Base-by-base conservation (phyloP, 2,797 vertebrate species). In the Kryptopterus vitreolus region DNA sequence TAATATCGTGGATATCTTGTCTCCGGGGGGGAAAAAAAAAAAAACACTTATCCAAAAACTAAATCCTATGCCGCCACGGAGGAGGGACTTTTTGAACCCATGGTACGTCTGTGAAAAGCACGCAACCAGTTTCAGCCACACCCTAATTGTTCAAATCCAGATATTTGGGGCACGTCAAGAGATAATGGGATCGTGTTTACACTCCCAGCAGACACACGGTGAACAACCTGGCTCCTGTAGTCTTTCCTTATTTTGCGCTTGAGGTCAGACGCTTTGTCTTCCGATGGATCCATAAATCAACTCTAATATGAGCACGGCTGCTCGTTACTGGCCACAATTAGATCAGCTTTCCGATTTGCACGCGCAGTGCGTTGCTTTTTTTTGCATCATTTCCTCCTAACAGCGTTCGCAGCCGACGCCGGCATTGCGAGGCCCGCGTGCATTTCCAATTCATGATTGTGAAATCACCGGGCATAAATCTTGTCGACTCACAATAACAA, bases 401-500 rank as follows among this genome's bases (percentile, higher is more conserved):
- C 72, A 61, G 72, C 24, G 35, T 70, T 79, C 66, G 5, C 53
- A 22, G 52, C 71, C 63, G 62, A 81, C 48, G 57, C 74, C 24
- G 38, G 63, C 61, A 48, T 81, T 76, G 70, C 68, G 76, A 68
- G 73, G 22, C 73, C 73, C 61, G 72, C 72, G 61, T 75, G 46
- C 80, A 76, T 61, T 76, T 76, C 43, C 73, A 81, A 76, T 76
- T 81, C 73, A 76, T 76, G 79, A 78, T 76, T 66, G 57, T 31
- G 29, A 82, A 77, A 43, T 76, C 75, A 24, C 66, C 26, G 57
- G n/a, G 68, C 69, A 73, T 76, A 76, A 70, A 80, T 79, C 72
- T 75, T 59, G 52, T 52, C 50, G 68, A 61, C 63, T 76, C 29
- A 76, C 76, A 72, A 78, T 78, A 78, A 82, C 46, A 71, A 81